phyloP scores from a whole-genome alignment of 2,888 invertebrate species.

The Chloroclystis v-ata region DNA sequence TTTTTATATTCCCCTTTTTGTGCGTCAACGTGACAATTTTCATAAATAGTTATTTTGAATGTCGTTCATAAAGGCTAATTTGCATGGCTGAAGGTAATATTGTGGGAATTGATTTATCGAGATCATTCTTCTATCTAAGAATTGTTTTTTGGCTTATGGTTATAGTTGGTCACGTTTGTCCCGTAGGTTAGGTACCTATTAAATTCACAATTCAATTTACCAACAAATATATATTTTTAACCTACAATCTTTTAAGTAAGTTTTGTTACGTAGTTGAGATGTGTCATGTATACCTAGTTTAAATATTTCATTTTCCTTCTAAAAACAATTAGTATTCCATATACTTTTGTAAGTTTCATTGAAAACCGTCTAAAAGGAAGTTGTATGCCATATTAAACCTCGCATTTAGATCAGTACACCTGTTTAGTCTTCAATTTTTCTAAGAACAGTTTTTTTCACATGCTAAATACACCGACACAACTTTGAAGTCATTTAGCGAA shows the following conservation, averaged over 20 bases:
- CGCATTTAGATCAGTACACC: constrained; percentile 35
- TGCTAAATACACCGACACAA: constrained; percentile 68
- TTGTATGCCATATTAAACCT: constrained; percentile 13
- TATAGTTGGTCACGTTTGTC: too few relatives aligned
- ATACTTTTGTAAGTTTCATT: neutral
- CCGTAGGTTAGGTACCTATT: too few relatives aligned
- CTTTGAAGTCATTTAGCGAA: constrained; percentile 78
- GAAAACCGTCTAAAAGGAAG: constrained; percentile 6
- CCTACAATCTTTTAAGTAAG: too few relatives aligned
- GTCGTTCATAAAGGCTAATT: constrained; percentile 48
- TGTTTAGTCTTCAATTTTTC: constrained; percentile 49
- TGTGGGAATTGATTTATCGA: neutral
- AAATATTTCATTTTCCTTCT: neutral
- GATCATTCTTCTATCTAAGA: too few relatives aligned
- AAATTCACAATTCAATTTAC: too few relatives aligned
- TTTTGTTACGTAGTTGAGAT: too few relatives aligned
- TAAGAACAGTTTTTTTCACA: constrained; percentile 66
- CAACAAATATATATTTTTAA: too few relatives aligned
- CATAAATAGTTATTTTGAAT: constrained; percentile 40
- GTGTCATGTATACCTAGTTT: neutral
- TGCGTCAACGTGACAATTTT: constrained; percentile 57
- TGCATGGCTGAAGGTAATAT: constrained; percentile 30
- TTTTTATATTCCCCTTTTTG: constrained; percentile 50
- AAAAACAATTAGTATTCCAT: too few relatives aligned
- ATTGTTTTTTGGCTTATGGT: too few relatives aligned